A percentile compares a stretch with the other conserved stretches of the same genome.
These are phyloP conservation scores for Cettia cetti DNA, from an alignment of 2,113 vertebrate species.

Conservation along the genomic window DNA sequence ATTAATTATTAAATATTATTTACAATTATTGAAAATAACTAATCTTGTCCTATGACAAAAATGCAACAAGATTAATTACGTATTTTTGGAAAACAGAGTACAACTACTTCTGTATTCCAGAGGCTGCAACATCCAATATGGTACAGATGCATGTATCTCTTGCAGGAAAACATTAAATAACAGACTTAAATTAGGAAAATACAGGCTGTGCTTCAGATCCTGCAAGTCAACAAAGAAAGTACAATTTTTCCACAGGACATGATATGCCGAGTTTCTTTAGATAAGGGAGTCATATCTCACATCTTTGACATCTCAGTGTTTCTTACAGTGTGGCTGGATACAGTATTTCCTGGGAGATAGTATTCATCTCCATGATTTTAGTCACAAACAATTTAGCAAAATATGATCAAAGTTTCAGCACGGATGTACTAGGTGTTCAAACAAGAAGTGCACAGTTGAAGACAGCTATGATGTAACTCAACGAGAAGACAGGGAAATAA, in stretches of 20 bases:
- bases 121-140: not conserved
- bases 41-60: not conserved
- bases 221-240: not conserved
- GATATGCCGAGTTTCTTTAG: not conserved
- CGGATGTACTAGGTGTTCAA: not conserved
- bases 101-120: not conserved
- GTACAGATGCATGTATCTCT: not conserved
- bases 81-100: not conserved
- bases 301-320: not conserved
- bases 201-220: not conserved
- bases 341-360: not conserved
- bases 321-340: not conserved
- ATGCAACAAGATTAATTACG: not conserved
- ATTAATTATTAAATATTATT: not conserved
- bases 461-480: not conserved
- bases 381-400: not conserved
- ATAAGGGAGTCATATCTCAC: not conserved
- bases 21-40: not conserved
- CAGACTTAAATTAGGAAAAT: not conserved
- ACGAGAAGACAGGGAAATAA: not conserved
- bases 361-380: not conserved
- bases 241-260: not conserved
- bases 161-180: not conserved
- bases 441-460: not conserved
- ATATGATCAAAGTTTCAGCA: not conserved